phyloP scores from a whole-genome alignment of 2,797 vertebrate genomes.

The Megaceryle alcyon region DNA sequence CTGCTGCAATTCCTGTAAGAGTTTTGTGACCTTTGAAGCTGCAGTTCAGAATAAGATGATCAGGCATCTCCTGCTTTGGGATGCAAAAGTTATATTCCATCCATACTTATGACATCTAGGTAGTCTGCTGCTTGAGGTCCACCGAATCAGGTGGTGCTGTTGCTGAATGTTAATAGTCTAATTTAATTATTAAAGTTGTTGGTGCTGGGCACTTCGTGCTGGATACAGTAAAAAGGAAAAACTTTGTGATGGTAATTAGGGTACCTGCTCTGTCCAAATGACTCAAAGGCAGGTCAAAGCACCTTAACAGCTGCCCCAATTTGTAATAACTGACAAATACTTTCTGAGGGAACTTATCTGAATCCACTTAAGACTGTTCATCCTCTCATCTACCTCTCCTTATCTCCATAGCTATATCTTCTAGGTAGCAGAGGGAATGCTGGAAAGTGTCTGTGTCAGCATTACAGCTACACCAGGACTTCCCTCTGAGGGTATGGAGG shows the following conservation, averaged over 20 bases:
- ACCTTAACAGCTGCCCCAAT: background rate
- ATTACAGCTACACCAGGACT: background rate
- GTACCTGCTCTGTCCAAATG: background rate
- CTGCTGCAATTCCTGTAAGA: background rate
- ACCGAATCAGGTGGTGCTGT: background rate
- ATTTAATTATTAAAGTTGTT: slow-evolving; percentile 15
- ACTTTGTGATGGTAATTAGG: background rate
- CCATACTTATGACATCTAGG: slow-evolving; percentile 25
- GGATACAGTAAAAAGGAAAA: background rate
- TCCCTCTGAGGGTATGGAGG: background rate
- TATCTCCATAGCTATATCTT: background rate
- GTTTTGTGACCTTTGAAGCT: slow-evolving; percentile 59
- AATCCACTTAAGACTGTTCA: background rate
- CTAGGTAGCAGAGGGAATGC: background rate
- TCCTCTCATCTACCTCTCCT: background rate
- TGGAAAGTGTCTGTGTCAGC: background rate
- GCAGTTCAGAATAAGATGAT: slow-evolving; percentile 57
- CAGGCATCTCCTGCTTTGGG: slow-evolving; percentile 22
- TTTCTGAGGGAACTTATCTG: background rate
- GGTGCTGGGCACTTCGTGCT: background rate
- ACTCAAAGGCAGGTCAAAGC: background rate
- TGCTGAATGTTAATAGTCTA: slow-evolving; percentile 36
- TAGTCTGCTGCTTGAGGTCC: background rate
- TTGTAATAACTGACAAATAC: background rate
- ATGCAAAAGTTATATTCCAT: slow-evolving; percentile 26